Evolutionary conservation across 2,888 invertebrate genomes (phyloP), one percentile per base, ranked within the genome.

Genomic region (Cordylochernes scorpioides): DNA sequence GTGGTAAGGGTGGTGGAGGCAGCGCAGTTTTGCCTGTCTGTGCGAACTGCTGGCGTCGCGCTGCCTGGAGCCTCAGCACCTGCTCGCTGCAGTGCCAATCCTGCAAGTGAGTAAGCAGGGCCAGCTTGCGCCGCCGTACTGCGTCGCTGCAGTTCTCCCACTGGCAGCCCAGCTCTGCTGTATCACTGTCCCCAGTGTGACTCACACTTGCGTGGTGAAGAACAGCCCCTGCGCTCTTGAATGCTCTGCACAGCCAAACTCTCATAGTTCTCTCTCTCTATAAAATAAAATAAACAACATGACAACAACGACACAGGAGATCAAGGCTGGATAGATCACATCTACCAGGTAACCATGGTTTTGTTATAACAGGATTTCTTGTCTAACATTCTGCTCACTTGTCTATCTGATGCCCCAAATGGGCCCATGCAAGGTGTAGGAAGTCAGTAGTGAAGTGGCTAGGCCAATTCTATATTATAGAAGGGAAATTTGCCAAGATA

Each of bases 51-150:
- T 65, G 64, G 9, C 69, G 60, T 25, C 71, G 60, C 10, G 67
- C 60, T 38, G 69, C 65, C 52, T 67, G 62, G 2, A 67, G 62
- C 60, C 67, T 53, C 28, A 59, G 49, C 25, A 54, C 75, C 46
- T 71, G 70, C 17, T 70, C 63, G 41, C 73, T 74, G 50, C 88
- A 78, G 52, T 94, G 94, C 39, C 82, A 72, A 57, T 94, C 94
- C 45, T 75, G 39, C n/a, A 94, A 62, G 57, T 97, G 97, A 34
- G 94, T 91, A 66, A 91, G 78, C 19, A 94, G 59, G 2, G 94
- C 94, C 60, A 88, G 88, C 30, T 80, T 66, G 49, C 74, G 71
- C 32, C 91, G 58, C 31, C 75, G 72, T 52, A 36, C 38, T 31
- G 43, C 39, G 57, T 91, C 88, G 1, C 63, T 61, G 29, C 44